These are phyloP conservation scores for Protosalanx chinensis DNA, from an alignment of 2,797 vertebrate genomes.

Conservation along the genomic window DNA sequence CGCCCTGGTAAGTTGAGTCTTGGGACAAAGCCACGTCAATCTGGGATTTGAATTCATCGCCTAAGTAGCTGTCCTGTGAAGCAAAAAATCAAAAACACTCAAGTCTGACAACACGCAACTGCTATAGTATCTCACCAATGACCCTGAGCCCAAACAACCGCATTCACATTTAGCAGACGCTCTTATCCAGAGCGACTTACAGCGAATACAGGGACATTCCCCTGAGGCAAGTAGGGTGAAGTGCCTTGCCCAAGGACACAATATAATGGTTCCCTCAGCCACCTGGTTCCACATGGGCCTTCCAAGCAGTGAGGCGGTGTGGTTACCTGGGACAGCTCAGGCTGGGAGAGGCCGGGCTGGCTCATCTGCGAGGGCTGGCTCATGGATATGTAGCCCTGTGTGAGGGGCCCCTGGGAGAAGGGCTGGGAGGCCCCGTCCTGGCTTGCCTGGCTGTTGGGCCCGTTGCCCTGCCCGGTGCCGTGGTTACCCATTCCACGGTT, in stretches of 20 bases:
- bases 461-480: slow-evolving; percentile 81
- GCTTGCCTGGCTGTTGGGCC: slow-evolving; percentile 89
- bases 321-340: slow-evolving; percentile 94
- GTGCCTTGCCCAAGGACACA: too few species aligned
- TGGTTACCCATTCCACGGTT: slow-evolving; percentile 83
- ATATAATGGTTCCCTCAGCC: too few species aligned
- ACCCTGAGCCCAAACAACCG: not conserved
- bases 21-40: slow-evolving; percentile 98
- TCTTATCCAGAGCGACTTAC: not conserved
- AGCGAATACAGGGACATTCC: too few species aligned
- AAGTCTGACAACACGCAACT: not conserved
- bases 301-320: not conserved
- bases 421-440: slow-evolving; percentile 95
- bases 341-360: slow-evolving; percentile 96
- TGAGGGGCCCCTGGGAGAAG: slow-evolving; percentile 97
- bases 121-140: not conserved
- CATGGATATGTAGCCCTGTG: slow-evolving; percentile 98
- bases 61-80: slow-evolving; percentile 95
- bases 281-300: too few species aligned
- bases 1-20: slow-evolving; percentile 99
- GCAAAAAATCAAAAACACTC: slow-evolving; percentile 19
- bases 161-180: not conserved
- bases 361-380: slow-evolving; percentile 99
- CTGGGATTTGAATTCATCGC: slow-evolving; percentile 99
- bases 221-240: too few species aligned